phyloP scores from a whole-genome alignment of 2,888 invertebrate species.

The Aphidius colemani region DNA sequence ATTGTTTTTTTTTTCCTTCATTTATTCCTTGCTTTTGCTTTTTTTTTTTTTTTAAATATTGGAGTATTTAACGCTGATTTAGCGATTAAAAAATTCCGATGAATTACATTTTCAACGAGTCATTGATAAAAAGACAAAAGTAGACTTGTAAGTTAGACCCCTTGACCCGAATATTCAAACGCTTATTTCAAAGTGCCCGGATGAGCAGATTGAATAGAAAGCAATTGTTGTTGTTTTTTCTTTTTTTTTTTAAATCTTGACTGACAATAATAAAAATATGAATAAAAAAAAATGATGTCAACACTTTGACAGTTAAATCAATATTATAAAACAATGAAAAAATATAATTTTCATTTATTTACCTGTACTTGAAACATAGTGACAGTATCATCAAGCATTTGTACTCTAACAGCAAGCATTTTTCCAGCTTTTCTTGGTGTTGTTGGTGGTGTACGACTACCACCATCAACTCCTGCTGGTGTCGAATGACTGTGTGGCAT shows the following conservation, averaged over 20 bases:
- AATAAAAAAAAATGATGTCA: not conserved
- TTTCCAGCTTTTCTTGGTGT: conserved; percentile 85
- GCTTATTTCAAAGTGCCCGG: conserved; percentile 42
- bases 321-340: not conserved
- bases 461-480: conserved; percentile 82
- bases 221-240: conserved; percentile 29
- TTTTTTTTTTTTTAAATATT: conserved; percentile 14
- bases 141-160: conserved; percentile 44
- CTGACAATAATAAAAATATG: conserved; percentile 9
- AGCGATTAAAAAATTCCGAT: conserved; percentile 23
- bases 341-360: conserved; percentile 45
- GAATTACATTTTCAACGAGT: conserved; percentile 32
- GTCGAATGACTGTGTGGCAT: conserved; percentile 87
- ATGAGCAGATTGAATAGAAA: conserved; percentile 39
- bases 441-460: conserved; percentile 75
- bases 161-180: conserved; percentile 47
- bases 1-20: too few relatives aligned
- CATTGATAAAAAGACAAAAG: conserved; percentile 35
- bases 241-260: conserved; percentile 11
- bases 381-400: conserved; percentile 87
- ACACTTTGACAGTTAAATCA: not conserved
- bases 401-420: conserved; percentile 84
- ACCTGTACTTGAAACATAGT: conserved; percentile 94
- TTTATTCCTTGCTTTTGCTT: not conserved
- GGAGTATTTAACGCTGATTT: conserved; percentile 9